Percentiles rank a stretch among this genome's conserved stretches.
These are phyloP conservation scores for Crax fasciolata DNA, from an alignment of 2,797 vertebrate genomes.

Conservation along the genomic window DNA sequence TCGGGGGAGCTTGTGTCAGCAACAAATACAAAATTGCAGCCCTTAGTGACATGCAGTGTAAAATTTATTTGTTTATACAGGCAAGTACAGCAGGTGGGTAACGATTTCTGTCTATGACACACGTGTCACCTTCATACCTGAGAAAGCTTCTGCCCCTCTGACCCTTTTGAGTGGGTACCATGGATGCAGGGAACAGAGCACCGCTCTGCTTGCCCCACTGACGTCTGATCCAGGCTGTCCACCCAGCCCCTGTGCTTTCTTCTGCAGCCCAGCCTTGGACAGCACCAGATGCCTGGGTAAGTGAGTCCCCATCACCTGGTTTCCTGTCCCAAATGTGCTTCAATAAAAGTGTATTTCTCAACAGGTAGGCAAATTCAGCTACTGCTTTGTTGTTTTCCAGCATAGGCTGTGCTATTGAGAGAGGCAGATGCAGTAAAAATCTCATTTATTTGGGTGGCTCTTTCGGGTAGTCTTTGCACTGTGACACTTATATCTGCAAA, in stretches of 20 bases:
- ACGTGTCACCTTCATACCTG: rapidly evolving
- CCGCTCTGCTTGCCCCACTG: rapidly evolving
- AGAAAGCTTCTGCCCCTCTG: neutral
- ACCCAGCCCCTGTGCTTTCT: rapidly evolving
- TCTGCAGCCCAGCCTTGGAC: neutral
- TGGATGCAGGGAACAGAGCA: neutral
- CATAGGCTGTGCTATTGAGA: neutral
- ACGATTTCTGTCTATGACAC: neutral
- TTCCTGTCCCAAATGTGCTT: neutral
- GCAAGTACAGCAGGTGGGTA: neutral
- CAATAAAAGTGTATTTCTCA: neutral
- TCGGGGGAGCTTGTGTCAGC: neutral
- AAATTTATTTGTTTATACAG: neutral
- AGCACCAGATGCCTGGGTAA: neutral
- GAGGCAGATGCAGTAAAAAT: neutral
- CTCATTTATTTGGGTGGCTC: neutral
- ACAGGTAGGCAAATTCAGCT: neutral
- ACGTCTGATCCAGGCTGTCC: neutral
- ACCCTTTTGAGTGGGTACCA: neutral
- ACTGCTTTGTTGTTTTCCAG: neutral
- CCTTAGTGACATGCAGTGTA: rapidly evolving
- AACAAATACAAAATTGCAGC: neutral
- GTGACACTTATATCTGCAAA: neutral
- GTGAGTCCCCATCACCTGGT: rapidly evolving
- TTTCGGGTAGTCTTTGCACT: neutral